These are phyloP conservation scores for Melanerpes aurifrons DNA, from an alignment of 2,113 vertebrate species.

Conservation along the genomic window DNA sequence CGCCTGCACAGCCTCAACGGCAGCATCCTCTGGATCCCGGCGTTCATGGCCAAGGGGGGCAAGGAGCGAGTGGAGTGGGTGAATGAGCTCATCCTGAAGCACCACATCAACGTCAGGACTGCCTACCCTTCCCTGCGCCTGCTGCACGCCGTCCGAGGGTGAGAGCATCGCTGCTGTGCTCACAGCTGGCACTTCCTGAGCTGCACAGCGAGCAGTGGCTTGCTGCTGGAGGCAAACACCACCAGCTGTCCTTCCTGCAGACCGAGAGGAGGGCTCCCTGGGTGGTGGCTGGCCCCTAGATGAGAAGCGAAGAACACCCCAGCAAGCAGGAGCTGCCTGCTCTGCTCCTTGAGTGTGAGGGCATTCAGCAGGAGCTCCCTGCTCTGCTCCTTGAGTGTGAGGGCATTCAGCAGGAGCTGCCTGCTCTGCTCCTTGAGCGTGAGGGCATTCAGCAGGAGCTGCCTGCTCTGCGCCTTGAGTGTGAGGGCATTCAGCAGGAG, in stretches of 20 bases:
- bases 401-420: no score
- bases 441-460: no score
- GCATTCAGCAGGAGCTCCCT: no score
- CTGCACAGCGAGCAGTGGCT: accelerated
- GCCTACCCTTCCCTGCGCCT: conserved; percentile 95
- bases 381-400: no score
- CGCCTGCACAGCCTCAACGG: conserved; percentile 87
- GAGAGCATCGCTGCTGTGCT: conserved; percentile 48
- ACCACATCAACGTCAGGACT: conserved; percentile 87
- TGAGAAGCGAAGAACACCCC: not conserved
- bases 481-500: no score
- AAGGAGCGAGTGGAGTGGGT: conserved; percentile 94
- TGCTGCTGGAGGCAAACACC: not conserved
- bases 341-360: not conserved
- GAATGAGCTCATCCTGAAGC: conserved; percentile 89
- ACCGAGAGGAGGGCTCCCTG: accelerated
- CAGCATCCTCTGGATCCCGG: conserved; percentile 96
- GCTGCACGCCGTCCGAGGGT: conserved; percentile 95
- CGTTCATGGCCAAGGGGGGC: conserved; percentile 96
- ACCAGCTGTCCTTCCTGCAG: not conserved
- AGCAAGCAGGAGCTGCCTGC: accelerated
- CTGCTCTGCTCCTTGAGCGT: no score
- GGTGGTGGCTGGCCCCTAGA: not conserved
- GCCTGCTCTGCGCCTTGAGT: no score
- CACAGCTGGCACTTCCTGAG: not conserved